Conservation (phyloP, 2,113 vertebrate genomes). For the Acrocephalus kingi region DNA sequence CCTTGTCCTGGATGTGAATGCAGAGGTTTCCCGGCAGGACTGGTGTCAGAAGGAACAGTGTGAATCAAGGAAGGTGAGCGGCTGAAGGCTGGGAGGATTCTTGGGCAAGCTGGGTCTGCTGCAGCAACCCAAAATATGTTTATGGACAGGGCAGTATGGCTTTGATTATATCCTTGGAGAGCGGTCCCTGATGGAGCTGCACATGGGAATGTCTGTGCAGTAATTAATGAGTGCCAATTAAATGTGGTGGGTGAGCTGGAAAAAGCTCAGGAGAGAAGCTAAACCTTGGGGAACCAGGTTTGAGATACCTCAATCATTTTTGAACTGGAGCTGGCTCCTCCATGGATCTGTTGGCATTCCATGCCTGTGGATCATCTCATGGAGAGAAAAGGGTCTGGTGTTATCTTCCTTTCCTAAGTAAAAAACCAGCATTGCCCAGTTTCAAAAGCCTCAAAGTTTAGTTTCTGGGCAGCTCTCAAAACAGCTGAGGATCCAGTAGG, state of each 20-base stretch:
- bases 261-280: neutral
- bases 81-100: neutral
- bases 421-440: neutral
- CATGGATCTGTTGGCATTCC: neutral
- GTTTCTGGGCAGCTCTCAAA: neutral
- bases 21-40: neutral
- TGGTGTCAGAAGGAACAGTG: neutral
- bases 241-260: neutral
- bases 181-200: neutral
- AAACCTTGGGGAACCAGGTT: neutral
- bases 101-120: neutral
- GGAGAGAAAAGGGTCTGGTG: neutral
- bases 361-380: neutral
- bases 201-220: accelerated
- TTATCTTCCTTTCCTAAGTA: neutral
- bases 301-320: neutral
- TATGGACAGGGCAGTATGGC: neutral
- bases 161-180: neutral
- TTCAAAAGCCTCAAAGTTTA: neutral
- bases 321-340: neutral
- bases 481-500: neutral
- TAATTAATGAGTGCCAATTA: neutral
- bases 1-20: neutral
- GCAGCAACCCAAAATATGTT: neutral
- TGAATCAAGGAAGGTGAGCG: neutral